Evolutionary conservation across 2,113 vertebrate species (phyloP).

Genomic region (Stomatorhinus ivindoensis): DNA sequence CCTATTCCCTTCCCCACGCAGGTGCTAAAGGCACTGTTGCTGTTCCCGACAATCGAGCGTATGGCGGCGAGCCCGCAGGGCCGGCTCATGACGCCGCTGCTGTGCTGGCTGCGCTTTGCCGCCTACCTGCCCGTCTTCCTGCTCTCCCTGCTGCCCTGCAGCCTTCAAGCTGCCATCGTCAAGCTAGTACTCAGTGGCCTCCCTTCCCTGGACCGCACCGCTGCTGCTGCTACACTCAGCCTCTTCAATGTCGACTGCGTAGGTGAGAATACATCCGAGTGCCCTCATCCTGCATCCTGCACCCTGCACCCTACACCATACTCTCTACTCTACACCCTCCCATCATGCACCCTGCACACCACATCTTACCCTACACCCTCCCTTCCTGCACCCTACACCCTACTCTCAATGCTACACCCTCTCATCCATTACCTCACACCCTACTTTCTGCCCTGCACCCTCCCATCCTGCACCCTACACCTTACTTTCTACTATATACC

Average conservation of each 20-base stretch:
- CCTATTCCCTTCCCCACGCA: constrained; percentile 34
- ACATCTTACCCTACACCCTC: neutral
- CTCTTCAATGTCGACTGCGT: constrained; percentile 73
- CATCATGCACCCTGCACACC: neutral
- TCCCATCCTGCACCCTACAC: neutral
- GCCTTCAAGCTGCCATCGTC: constrained; percentile 61
- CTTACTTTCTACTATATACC: neutral
- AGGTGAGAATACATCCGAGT: constrained; percentile 50
- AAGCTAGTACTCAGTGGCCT: constrained; percentile 49
- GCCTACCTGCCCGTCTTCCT: constrained; percentile 74
- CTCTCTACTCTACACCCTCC: neutral
- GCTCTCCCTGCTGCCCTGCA: constrained; percentile 73
- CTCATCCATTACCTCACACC: neutral
- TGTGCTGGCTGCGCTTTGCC: constrained; percentile 77
- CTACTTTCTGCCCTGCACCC: neutral
- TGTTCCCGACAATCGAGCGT: constrained; percentile 92
- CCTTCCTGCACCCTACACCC: neutral
- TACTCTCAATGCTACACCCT: neutral
- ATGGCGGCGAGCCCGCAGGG: constrained; percentile 81
- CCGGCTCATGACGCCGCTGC: constrained; percentile 72
- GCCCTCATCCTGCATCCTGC: neutral
- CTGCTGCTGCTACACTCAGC: constrained; percentile 52
- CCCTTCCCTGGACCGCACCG: constrained; percentile 45
- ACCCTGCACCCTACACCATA: neutral
- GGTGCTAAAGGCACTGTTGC: constrained; percentile 76